phyloP scores from a whole-genome alignment of 2,888 invertebrate genomes.

The Mylabris sibirica region DNA sequence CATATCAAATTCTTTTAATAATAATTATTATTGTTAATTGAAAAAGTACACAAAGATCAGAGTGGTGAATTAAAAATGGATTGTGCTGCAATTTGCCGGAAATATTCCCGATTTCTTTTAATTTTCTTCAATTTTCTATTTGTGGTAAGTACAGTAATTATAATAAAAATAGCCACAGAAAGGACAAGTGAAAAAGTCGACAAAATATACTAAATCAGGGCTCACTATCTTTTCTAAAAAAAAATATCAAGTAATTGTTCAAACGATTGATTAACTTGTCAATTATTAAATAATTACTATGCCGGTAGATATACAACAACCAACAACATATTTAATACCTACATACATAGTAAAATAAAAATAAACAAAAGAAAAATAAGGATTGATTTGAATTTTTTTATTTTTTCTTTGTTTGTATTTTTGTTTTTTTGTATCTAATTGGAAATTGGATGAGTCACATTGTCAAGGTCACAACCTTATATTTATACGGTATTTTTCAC shows the following conservation, averaged over 20 bases:
- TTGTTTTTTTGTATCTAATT: background rate
- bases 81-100: constrained; percentile 55
- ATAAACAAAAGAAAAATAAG: background rate
- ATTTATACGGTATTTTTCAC: constrained; percentile 10
- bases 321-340: background rate
- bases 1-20: background rate
- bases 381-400: background rate
- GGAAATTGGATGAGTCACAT: constrained; percentile 13
- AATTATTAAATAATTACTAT: background rate
- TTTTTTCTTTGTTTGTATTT: background rate
- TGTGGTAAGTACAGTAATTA: constrained; percentile 72
- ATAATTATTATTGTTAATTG: background rate
- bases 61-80: constrained; percentile 35
- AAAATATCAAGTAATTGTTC: background rate
- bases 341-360: background rate
- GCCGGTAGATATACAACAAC: background rate
- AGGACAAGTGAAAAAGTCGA: too few species aligned
- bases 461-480: constrained; percentile 10
- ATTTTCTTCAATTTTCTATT: constrained; percentile 85
- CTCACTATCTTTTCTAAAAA: background rate
- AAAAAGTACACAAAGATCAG: background rate
- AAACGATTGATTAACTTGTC: too few species aligned
- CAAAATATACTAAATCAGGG: background rate
- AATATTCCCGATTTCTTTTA: constrained; percentile 69
- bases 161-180: constrained; percentile 2